phyloP scores from a whole-genome alignment of 2,113 vertebrate species.

The Chamaea fasciata region DNA sequence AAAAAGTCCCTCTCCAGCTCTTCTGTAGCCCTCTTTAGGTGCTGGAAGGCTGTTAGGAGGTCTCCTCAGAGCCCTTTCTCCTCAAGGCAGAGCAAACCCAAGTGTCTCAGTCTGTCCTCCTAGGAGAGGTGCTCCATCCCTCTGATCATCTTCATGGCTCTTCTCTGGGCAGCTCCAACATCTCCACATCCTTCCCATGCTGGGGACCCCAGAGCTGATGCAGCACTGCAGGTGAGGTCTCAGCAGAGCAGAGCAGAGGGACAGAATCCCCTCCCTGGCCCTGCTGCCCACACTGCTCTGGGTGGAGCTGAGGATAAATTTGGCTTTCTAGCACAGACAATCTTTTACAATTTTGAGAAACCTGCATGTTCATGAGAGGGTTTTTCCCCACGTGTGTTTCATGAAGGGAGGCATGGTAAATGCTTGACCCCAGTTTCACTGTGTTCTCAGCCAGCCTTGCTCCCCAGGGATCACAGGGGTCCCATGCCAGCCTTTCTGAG shows the following conservation, averaged over 20 bases:
- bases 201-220: neutral
- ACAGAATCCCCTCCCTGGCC: neutral
- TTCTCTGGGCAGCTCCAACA: neutral
- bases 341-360: neutral
- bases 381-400: fast-evolving
- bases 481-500: fast-evolving
- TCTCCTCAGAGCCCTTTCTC: neutral
- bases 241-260: neutral
- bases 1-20: neutral
- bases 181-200: fast-evolving
- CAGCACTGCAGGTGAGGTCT: neutral
- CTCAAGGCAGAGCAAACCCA: neutral
- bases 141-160: neutral
- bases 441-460: neutral
- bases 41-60: neutral
- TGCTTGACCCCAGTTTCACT: neutral
- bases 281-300: fast-evolving
- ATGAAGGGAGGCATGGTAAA: neutral
- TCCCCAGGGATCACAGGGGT: fast-evolving
- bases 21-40: neutral
- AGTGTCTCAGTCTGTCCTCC: neutral
- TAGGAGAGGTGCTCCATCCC: neutral
- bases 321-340: neutral
- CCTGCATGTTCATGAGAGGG: fast-evolving
- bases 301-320: too few relatives aligned